Base-by-base conservation (phyloP, 2,113 vertebrate genomes). In the Catharus fuscescens region DNA sequence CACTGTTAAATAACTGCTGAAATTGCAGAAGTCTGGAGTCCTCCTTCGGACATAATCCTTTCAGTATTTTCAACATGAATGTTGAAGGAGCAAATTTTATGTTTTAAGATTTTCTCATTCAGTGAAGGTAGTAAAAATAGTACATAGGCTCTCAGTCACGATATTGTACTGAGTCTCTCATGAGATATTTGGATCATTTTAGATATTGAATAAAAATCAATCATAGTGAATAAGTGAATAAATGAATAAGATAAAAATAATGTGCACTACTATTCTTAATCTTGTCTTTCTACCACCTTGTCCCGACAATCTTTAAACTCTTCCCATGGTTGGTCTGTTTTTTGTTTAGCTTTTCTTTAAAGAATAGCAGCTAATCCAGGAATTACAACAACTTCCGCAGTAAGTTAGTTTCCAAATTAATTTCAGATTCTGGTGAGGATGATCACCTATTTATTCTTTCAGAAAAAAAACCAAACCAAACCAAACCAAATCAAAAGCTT, bases 1-100 rank as follows among this genome's bases (percentile, higher is more conserved):
- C 19, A 48, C 15, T 66, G 69, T 90, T 84, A 95, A 95, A 91
- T 88, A 92, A 36, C 89, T 95, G 56, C 61, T 83, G 92, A 53
- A 96, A 90, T 50, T 14, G 36, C 23, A 45, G 48, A 93, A 52
- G 26, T 25, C 60, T 84, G n/a, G 32, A 71, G 34, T n/a, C 6
- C 11, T 91, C 9, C 28, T 87, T 90, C 20, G 82, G 19, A 88
- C 2, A 40, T 32, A 90, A 57, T 70, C 21, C 12, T 67, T 79
- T 47, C 12, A 60, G 10, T 34, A 53, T 44, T 82, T 85, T 82
- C 19, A 73, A 34, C 9, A 70, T 3, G 64, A 62, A 38, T 66
- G 54, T 85, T 62, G 23, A 64, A 91, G 32, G 31, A 59, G 18
- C 0, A 59, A 21, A n/a, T n/a, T 61, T 48, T 31, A 60, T n/a